Base-by-base conservation (phyloP, 1,140 invertebrate genomes). In the Drosophila suzukii region DNA sequence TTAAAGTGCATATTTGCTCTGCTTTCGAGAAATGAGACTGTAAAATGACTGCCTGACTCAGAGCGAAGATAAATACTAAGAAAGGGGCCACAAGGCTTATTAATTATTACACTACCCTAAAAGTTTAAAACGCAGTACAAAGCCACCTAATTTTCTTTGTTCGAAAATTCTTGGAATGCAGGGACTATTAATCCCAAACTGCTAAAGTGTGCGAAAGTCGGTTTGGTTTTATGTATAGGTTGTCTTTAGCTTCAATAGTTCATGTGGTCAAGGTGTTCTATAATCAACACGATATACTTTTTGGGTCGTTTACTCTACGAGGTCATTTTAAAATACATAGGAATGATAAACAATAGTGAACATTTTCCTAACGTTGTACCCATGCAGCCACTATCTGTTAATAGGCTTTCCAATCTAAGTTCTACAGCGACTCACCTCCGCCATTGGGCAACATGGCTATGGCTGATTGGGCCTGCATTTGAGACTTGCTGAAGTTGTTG, bases 361-460 rank as follows among this genome's bases (percentile, higher is more conserved):
- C 0, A 20, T 20, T 20, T 1, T 1, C 20, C 2, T 20, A 20
- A 20, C 20, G 20, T 20, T 20, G 20, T 20, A 20, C 20, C 20
- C 20, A 20, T 20, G 20, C 2, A 20, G 20, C 20, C 20, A 20
- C 20, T 20, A 20, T 20, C 20, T 20, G 20, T 17, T 17, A 46
- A 49, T 10, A 49, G 47, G 7, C 11, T 10, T 41, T 41, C 8
- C 8, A 15, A 27, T 15, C 12, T 12, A 24, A 11, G 4, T 15
- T 15, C 1, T 8, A 6, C 6, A 41, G 20, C 13, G 2, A 88
- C 83, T 88, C 47, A 88, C 83, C 83, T 55, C 75, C 70, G 36
- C 75, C 84, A 44, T 44, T 79, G 13, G 83, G 81, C 38, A 88
- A n/a, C 83, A 88, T 80, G 24, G 72, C 53, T 51, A 82, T 44